Evolutionary conservation across 53 echinoderm and acorn worm species (phyloP).

Genomic region (Mesocentrotus franciscanus): DNA sequence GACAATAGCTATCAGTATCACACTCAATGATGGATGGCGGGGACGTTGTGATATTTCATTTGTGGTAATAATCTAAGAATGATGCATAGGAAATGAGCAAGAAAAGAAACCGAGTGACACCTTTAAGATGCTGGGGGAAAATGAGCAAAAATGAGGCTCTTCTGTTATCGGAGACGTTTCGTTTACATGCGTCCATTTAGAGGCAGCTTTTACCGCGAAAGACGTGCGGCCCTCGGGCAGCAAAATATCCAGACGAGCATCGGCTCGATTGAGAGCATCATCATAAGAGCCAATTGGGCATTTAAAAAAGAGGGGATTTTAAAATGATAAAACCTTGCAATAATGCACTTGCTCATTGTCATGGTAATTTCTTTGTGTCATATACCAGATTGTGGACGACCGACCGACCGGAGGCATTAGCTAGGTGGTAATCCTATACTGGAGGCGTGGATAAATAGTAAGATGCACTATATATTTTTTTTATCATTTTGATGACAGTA

Average conservation of each 20-base stretch:
- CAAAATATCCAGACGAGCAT: slow-evolving; percentile 33
- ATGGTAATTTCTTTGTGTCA: slow-evolving; percentile 55
- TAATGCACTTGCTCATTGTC: slow-evolving; percentile 50
- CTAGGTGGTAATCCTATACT: not conserved
- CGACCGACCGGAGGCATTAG: not conserved
- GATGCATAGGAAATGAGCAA: not conserved
- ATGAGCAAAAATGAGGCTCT: not conserved
- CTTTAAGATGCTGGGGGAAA: not conserved
- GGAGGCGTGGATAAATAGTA: not conserved
- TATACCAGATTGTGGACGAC: not conserved
- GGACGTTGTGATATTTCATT: not conserved
- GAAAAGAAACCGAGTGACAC: not conserved
- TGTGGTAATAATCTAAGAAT: not conserved
- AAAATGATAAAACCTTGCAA: slow-evolving; percentile 8
- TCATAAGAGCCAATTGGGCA: not conserved
- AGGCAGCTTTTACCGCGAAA: not conserved
- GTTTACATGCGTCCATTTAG: slow-evolving; percentile 50
- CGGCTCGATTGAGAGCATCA: not conserved
- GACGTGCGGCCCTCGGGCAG: not conserved
- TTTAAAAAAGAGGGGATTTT: not conserved
- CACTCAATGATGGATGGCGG: not conserved
- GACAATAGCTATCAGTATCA: not conserved
- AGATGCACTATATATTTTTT: not conserved
- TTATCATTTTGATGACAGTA: not conserved
- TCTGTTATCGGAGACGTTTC: slow-evolving; percentile 16